Evolutionary conservation across 1,140 invertebrate species (phyloP), one percentile per base, ranked within the genome.

Genomic region (Eriosoma lanigerum): DNA sequence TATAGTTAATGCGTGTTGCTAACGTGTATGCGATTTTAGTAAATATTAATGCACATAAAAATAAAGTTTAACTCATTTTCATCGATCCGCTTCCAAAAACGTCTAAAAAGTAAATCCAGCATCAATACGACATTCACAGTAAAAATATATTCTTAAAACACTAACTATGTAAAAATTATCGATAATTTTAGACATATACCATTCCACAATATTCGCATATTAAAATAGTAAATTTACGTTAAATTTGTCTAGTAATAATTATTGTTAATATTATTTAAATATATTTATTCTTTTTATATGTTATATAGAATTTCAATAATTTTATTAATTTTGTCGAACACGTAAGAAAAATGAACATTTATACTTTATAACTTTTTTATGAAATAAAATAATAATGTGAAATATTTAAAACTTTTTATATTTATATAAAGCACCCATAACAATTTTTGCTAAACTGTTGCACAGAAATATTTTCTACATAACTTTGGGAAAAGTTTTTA

Each of bases 401-500:
- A 32, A 32, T 32, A 32, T 62, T 19, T 24, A 32, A 62, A 29
- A 38, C 60, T 62, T 62, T 62, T 62, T 29, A 26, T 26, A 19
- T 62, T 32, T 62, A 62, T 15, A 19, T 32, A n/a, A 24, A n/a
- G n/a, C n/a, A n/a, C n/a, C n/a, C 19, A 62, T 13, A 3, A 62
- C 19, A 32, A 62, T 62, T 29, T 10, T 26, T 32, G 19, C 12
- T 24, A 32, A 62, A 62, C 60, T 62, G 60, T 62, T 62, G 60
- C 60, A 62, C 29, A 32, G 29, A 32, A 62, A 32, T 62, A 15
- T 62, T 62, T 62, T 32, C 32, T 62, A 62, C 32, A 62, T 32
- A 62, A 62, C 60, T 62, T 62, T 32, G 2, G 17, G 29, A 62
- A 62, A 62, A 62, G 26, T 62, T 62, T 62, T 62, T 24, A 10